Evolutionary conservation across 2,797 vertebrate genomes (phyloP).

Genomic region (Etheostoma perlongum): DNA sequence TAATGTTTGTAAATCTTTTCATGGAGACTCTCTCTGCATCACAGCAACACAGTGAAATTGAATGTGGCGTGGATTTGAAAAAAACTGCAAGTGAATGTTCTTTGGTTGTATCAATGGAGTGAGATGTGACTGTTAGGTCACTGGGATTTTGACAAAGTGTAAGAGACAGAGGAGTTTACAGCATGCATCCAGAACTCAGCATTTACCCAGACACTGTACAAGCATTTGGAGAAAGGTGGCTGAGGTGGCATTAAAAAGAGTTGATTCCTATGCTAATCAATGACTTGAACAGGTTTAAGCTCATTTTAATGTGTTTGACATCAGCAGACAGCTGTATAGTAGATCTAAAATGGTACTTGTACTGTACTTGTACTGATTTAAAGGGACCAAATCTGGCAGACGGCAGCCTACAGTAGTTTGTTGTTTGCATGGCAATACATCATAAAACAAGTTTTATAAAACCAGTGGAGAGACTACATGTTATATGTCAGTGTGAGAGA

Average conservation of each 20-base stretch:
- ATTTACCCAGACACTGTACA: slow-evolving; percentile 47
- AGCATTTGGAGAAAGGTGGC: slow-evolving; percentile 35
- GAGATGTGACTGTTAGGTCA: slow-evolving; percentile 52
- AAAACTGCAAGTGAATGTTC: slow-evolving; percentile 40
- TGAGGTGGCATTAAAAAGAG: slow-evolving; percentile 4
- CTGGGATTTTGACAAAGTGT: slow-evolving; percentile 38
- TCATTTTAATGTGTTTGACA: slow-evolving; percentile 26
- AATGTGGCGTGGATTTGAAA: slow-evolving; percentile 48
- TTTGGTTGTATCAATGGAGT: slow-evolving; percentile 39
- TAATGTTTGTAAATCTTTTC: slow-evolving; percentile 32
- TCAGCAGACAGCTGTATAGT: not conserved
- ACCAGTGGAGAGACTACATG: slow-evolving; percentile 26
- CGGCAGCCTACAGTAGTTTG: slow-evolving; percentile 30
- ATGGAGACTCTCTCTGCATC: slow-evolving; percentile 17
- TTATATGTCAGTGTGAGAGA: slow-evolving; percentile 37
- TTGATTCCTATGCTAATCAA: slow-evolving; percentile 42
- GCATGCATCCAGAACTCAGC: slow-evolving; percentile 34
- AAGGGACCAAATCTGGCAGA: slow-evolving; percentile 33
- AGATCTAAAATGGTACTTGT: slow-evolving; percentile 1
- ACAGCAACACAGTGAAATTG: not conserved
- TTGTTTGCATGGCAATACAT: slow-evolving; percentile 49
- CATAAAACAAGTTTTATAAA: slow-evolving; percentile 48
- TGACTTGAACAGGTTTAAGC: slow-evolving; percentile 39
- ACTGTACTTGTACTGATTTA: not conserved
- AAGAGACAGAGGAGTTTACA: slow-evolving; percentile 32